Percentiles rank a stretch among this genome's conserved stretches.
Evolutionary conservation across 2,113 vertebrate species (phyloP).

Genomic region (Pipa parva): DNA sequence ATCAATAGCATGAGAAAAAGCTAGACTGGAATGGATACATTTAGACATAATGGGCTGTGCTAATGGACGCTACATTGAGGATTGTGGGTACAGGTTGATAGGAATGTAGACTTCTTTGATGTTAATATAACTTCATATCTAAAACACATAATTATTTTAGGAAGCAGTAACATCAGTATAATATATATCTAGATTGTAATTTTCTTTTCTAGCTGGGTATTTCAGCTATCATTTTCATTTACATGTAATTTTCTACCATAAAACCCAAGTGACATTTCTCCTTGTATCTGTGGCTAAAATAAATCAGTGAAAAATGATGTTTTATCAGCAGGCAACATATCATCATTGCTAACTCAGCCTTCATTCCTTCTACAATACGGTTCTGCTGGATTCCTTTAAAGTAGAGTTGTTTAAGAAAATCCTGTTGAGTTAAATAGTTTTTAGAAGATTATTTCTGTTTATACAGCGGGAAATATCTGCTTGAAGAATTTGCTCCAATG

Average conservation of each 20-base stretch:
- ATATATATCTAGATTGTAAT: no score
- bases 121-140: no score
- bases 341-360: conserved; percentile 21
- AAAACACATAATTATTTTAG: no score
- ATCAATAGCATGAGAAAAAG: no score
- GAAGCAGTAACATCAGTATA: no score
- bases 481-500: conserved; percentile 22
- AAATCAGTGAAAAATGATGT: conserved; percentile 33
- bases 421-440: conserved; percentile 40
- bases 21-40: no score
- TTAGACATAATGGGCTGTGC: no score
- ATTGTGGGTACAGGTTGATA: no score
- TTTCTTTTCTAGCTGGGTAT: background rate
- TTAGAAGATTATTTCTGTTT: conserved; percentile 38
- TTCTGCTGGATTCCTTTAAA: conserved; percentile 34
- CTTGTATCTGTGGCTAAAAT: conserved; percentile 23
- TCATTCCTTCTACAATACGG: conserved; percentile 14
- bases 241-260: conserved; percentile 27
- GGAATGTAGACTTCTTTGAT: no score
- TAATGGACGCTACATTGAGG: no score
- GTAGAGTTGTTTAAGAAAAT: conserved; percentile 40
- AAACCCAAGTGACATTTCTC: conserved; percentile 28
- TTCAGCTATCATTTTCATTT: conserved; percentile 19
- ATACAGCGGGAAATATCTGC: conserved; percentile 39
- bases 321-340: conserved; percentile 36